Base-by-base conservation (phyloP, 2,888 invertebrate genomes). In the Eristalinus sepulchralis region DNA sequence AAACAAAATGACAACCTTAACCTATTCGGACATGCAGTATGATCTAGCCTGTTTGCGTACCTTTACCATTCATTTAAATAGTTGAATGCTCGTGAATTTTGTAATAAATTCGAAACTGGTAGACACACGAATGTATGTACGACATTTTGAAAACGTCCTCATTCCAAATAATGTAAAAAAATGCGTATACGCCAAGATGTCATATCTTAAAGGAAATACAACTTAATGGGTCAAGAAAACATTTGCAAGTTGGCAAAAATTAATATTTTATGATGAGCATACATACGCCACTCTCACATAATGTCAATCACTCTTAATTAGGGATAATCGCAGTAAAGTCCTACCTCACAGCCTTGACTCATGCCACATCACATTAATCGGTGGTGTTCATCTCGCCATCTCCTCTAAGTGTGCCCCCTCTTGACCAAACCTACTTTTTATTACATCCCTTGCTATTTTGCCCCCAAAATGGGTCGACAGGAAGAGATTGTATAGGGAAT, bases 261-360 rank as follows among this genome's bases (percentile, higher is more conserved):
- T 10, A 27, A 24, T 13, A 57, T n/a, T 24, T 22, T 4, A 22
- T 13, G 57, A 11, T 13, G 10, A 13, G 8, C 24, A 24, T 22
- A 13, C 57, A 24, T 6, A n/a, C 3, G 24, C 13, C 11, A 13
- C 24, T 0, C 57, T 22, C 22, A 5, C 57, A 57, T 39, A 59
- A 67, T 60, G 66, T 39, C 57, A 76, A 76, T 76, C 75, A 67
- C 64, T 66, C 36, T 67, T 47, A 67, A 76, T 76, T 76, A 59
- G 59, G 33, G 60, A 76, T 66, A 39, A 67, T 47, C 39, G 11
- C 1, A 17, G 27, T 24, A 11, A 59, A 59, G 34, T 20, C 20
- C 9, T 11, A 1, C 1, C 57, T 22, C 57, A 10, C 57, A 22
- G 11, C 24, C 57, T 8, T 4, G 24, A 24, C 24, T 24, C 57